Evolutionary conservation across 2,888 invertebrate species (phyloP).

Genomic region (Anthrax anthrax): DNA sequence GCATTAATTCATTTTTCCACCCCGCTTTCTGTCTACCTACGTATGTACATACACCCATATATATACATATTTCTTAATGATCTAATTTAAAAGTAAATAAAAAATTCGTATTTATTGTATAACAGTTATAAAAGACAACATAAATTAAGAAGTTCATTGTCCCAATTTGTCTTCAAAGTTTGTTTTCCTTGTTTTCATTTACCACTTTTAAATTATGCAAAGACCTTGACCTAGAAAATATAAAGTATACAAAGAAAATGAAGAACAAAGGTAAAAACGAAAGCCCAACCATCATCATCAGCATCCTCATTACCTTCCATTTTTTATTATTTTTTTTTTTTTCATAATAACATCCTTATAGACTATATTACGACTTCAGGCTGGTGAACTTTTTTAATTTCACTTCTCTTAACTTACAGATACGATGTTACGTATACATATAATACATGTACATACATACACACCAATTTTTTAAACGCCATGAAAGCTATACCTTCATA

Average conservation of each 20-base stretch:
- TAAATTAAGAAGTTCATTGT: background rate
- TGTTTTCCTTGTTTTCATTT: slow-evolving; percentile 1
- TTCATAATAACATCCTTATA: slow-evolving; percentile 1
- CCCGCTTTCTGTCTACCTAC: too few relatives aligned
- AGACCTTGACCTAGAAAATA: slow-evolving; percentile 7
- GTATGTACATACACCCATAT: too few relatives aligned
- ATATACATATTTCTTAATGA: too few relatives aligned
- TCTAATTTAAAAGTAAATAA: background rate
- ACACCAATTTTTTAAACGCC: too few relatives aligned
- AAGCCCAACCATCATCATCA: background rate
- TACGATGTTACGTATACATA: too few relatives aligned
- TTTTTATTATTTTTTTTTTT: background rate
- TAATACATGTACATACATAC: too few relatives aligned
- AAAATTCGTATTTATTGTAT: too few relatives aligned
- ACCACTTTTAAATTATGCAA: slow-evolving; percentile 2
- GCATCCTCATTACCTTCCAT: background rate
- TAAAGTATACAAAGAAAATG: background rate
- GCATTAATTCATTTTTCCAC: too few relatives aligned
- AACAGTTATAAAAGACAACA: background rate
- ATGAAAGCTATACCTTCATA: too few relatives aligned
- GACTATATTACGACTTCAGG: background rate
- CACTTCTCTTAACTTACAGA: slow-evolving; percentile 5
- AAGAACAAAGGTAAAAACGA: background rate
- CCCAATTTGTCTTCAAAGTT: slow-evolving; percentile 3
- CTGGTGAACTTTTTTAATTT: slow-evolving; percentile 8